Evolutionary conservation across 2,888 invertebrate genomes (phyloP), one percentile per base, ranked within the genome.

Genomic region (Formica aserva): DNA sequence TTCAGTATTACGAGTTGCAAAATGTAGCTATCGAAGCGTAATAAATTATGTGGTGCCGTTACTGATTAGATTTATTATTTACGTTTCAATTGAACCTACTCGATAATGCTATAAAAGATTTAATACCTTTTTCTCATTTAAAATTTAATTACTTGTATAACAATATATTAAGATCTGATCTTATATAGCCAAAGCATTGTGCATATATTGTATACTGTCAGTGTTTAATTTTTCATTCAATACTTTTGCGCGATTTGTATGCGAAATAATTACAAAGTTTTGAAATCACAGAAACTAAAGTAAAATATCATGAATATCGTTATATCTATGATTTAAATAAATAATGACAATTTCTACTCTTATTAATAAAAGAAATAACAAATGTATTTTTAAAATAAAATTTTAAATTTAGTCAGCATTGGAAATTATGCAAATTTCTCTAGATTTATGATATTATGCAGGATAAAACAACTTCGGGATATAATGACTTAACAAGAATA

Each of bases 61-160:
- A 38, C 63, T 15, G 63, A 52, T 18, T 52, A 52, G 26, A 35
- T 6, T 48, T 35, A 75, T 75, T 63, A 63, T 75, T 45, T 63
- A 63, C 22, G 35, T 52, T 76, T 76, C 65, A 76, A 65, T 65
- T 76, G 63, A 76, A 65, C 52, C 22, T 32, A n/a, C 65, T 32
- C 26, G 45, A 63, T 63, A 1, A 26, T 35, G 65, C 35, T 35
- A 63, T 38, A 71, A 29, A 13, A 22, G 45, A 62, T 32, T 62
- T 74, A 62, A 74, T 74, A 45, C n/a, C 15, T 62, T 65, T 26
- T 18, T 55, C 38, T 11, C 65, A 26, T 35, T 22, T 63, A 38
- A 18, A 13, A 76, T 76, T 65, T 52, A 76, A 76, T 76, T 76
- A 76, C 26, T 13, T 26, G 26, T 66, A 18, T 52, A 52, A 76